Evolutionary conservation across 2,797 vertebrate species (phyloP), one percentile per base, ranked within the genome.

Genomic region (Lerista edwardsae): DNA sequence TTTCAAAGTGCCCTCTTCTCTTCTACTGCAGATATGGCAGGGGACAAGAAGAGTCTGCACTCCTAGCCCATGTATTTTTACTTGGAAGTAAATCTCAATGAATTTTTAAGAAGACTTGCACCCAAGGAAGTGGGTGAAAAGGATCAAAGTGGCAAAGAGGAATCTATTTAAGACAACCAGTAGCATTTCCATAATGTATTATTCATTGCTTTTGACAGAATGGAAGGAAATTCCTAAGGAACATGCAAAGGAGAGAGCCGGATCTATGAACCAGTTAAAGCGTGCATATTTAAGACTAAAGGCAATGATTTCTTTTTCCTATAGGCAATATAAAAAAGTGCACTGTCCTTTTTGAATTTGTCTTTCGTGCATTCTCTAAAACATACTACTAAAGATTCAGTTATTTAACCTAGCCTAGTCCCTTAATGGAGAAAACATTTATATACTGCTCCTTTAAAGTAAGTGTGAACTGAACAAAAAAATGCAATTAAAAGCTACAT

Each of bases 1-100:
- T 89, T 84, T 93, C 91, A 89, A 90, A 94, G 86, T 84, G 27
- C 76, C 86, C 85, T 93, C 86, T 91, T 51, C 47, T 51, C 47
- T 6, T 51, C 65, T 75, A 29, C 3, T 51, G 34, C 31, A 27
- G 25, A 80, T 23, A n/a, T 34, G 75, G 41, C 55, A 64, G 25
- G 34, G 8, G 29, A 39, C 21, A 17, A 57, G 44, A 47, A 36
- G 59, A 59, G 3, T 27, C 17, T 59, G 36, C 29, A 15, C 64
- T n/a, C 31, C 21, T 27, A 27, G 44, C 51, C 4, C 6, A 39
- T 57, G 72, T n/a, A 23, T 14, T 2, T 82, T 71, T 62, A 71
- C 73, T 47, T 47, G 39, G 62, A 75, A 74, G 62, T 19, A 65
- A 55, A n/a, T 59, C 44, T 7, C 64, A 61, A 12, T 19, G 39